A percentile compares a stretch with the other conserved stretches of the same genome.
phyloP scores from a whole-genome alignment of 2,797 vertebrate genomes.

The Gallinago nigripennis region DNA sequence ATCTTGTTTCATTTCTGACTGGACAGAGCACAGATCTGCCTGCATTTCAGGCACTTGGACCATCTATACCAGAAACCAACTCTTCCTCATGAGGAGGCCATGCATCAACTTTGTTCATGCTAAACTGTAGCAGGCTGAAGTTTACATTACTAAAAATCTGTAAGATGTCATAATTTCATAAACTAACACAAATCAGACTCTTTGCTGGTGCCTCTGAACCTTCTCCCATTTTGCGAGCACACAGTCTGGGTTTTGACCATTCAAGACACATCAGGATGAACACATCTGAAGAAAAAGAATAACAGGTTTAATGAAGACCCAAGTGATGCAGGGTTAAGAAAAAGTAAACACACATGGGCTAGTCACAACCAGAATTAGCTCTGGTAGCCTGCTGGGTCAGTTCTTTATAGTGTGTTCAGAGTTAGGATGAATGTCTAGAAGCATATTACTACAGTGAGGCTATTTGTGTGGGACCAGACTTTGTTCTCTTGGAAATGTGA shows the following conservation, averaged over 20 bases:
- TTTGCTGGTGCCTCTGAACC: neutral
- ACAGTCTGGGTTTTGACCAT: neutral
- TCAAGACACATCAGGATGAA: neutral
- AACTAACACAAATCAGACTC: neutral
- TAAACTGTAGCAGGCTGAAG: neutral
- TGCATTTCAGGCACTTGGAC: neutral
- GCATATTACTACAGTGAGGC: neutral
- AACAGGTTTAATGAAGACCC: neutral
- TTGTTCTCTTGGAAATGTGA: constrained; percentile 9
- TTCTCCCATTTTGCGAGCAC: neutral
- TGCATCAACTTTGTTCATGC: neutral
- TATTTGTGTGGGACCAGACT: constrained; percentile 12
- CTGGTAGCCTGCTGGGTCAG: neutral
- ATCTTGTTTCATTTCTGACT: neutral
- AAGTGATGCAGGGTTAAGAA: neutral
- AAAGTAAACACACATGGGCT: neutral
- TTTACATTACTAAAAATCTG: neutral
- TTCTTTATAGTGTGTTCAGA: neutral
- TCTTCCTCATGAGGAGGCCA: neutral
- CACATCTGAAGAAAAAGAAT: neutral
- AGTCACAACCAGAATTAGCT: neutral
- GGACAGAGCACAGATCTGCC: neutral
- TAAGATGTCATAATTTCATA: neutral
- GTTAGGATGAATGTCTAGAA: neutral
- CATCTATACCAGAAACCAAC: neutral